phyloP scores from a whole-genome alignment of 1,140 invertebrate genomes.

The Macrosteles quadrilineatus region DNA sequence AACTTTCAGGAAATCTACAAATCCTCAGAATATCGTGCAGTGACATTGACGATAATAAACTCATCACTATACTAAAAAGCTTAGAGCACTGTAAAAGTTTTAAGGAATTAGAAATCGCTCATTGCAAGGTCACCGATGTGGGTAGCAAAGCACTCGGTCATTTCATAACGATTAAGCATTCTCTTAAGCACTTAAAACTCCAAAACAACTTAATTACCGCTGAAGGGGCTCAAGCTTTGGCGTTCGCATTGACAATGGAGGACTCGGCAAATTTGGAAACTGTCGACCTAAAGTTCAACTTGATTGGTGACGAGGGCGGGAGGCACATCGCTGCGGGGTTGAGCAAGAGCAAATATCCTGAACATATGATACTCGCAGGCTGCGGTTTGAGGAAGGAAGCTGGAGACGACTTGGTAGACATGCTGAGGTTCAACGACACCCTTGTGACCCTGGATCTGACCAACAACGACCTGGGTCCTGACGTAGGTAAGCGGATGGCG shows the following conservation, averaged over 20 bases:
- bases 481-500: conserved; percentile 40
- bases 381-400: conserved; percentile 45
- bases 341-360: conserved; percentile 42
- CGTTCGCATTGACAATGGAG: conserved; percentile 41
- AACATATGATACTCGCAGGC: conserved; percentile 44
- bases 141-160: conserved; percentile 48
- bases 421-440: conserved; percentile 45
- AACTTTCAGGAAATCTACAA: conserved; percentile 42
- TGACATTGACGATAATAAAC: conserved; percentile 43
- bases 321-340: conserved; percentile 47
- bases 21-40: conserved; percentile 45
- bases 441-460: conserved; percentile 47
- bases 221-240: conserved; percentile 40
- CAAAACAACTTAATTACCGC: conserved; percentile 46
- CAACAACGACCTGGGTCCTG: conserved; percentile 47
- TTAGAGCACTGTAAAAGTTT: conserved; percentile 45
- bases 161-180: conserved; percentile 41
- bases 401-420: conserved; percentile 42
- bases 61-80: conserved; percentile 44
- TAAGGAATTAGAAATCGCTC: conserved; percentile 46
- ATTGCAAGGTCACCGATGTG: conserved; percentile 47
- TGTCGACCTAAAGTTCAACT: conserved; percentile 48
- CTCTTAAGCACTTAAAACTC: conserved; percentile 44
- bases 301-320: conserved; percentile 46
- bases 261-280: conserved; percentile 41